Conservation (phyloP, 1,140 invertebrate genomes). For the Patella vulgata region DNA sequence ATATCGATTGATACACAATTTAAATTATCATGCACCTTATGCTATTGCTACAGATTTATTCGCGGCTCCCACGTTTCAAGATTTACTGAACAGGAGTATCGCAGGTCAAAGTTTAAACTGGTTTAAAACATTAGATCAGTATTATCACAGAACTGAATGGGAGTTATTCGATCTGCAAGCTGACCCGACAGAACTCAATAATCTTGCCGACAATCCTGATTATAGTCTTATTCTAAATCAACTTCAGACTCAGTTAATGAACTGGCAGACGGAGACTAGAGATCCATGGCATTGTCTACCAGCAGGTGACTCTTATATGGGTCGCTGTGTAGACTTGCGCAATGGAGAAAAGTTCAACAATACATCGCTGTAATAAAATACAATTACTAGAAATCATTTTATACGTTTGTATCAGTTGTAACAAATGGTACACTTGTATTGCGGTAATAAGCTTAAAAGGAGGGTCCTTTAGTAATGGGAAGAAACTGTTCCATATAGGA, state of each 20-base stretch:
- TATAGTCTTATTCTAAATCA: conserved; percentile 64
- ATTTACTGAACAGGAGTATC: conserved; percentile 79
- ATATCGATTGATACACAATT: conserved; percentile 89
- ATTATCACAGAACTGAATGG: conserved; percentile 88
- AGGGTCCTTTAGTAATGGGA: too few relatives aligned
- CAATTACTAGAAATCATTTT: too few relatives aligned
- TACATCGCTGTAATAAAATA: too few relatives aligned
- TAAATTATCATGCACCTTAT: conserved; percentile 84
- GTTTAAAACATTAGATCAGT: conserved; percentile 81
- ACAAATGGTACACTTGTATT: too few relatives aligned
- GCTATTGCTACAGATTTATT: conserved; percentile 93
- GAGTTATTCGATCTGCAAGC: conserved; percentile 83
- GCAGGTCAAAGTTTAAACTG: conserved; percentile 75
- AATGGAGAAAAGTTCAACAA: neutral
- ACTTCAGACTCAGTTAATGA: conserved; percentile 71
- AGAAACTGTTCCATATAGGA: too few relatives aligned
- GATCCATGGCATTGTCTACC: conserved; percentile 91
- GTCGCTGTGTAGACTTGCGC: neutral
- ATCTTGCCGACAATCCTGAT: conserved; percentile 73
- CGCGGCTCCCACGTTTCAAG: conserved; percentile 84
- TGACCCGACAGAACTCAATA: conserved; percentile 80
- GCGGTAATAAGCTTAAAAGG: too few relatives aligned
- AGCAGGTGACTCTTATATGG: conserved; percentile 75
- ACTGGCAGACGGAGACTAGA: conserved; percentile 79
- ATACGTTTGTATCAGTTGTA: too few relatives aligned